A percentile compares a stretch with the other conserved stretches of the same genome.
These are phyloP conservation scores for Cinclus mexicanus DNA, from an alignment of 2,113 vertebrate species.

Conservation along the genomic window DNA sequence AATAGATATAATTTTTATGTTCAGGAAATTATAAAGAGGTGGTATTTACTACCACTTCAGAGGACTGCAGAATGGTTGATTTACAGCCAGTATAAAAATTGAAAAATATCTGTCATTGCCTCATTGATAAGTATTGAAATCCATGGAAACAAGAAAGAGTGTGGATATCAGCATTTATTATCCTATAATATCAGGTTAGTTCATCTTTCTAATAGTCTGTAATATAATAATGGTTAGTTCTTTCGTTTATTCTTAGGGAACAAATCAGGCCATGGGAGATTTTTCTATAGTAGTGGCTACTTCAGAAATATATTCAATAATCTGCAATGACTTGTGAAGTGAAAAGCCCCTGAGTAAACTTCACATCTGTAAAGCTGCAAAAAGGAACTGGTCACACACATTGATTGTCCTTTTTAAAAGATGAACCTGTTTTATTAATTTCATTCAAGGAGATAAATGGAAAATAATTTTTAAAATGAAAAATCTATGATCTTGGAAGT, in stretches of 20 bases:
- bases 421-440: neutral
- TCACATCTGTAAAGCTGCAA: neutral
- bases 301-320: neutral
- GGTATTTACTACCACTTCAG: neutral
- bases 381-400: neutral
- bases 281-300: neutral
- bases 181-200: neutral
- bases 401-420: neutral
- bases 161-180: neutral
- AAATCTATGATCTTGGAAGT: neutral
- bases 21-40: neutral
- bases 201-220: neutral
- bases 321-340: neutral
- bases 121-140: slow-evolving; percentile 16
- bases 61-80: neutral
- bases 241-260: neutral
- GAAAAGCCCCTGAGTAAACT: neutral
- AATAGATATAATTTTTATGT: slow-evolving; percentile 22
- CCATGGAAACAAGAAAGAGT: neutral
- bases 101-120: neutral
- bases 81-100: neutral
- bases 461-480: neutral
- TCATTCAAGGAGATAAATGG: neutral
- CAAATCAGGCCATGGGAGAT: neutral
- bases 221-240: neutral